Percentiles rank a stretch among this genome's conserved stretches.
Conservation (phyloP, 2,888 invertebrate species). For the Torymus texanus region DNA sequence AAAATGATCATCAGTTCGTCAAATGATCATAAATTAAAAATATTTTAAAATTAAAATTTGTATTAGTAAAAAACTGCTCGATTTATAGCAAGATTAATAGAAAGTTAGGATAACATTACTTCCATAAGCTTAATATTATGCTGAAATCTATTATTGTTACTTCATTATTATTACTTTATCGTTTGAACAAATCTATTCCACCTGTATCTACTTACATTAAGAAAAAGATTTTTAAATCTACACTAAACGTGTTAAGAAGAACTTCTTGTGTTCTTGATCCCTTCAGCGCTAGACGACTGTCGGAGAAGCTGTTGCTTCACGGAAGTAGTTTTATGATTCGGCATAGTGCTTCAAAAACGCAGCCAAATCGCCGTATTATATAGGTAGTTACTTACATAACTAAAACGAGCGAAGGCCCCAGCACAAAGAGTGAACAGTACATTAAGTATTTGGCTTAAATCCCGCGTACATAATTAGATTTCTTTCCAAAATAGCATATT, state of each 20-base stretch:
- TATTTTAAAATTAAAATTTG: too few species aligned
- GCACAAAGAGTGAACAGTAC: conserved; percentile 63
- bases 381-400: conserved; percentile 57
- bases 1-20: too few species aligned
- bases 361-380: conserved; percentile 41
- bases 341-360: conserved; percentile 26
- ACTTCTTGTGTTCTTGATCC: conserved; percentile 19
- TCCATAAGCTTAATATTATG: too few species aligned
- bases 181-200: too few species aligned
- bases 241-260: not conserved
- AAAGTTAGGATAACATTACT: too few species aligned
- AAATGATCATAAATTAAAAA: too few species aligned
- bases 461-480: conserved; percentile 70
- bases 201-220: too few species aligned
- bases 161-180: too few species aligned
- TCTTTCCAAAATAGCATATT: conserved; percentile 64
- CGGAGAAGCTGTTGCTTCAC: conserved; percentile 33
- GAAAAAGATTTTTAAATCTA: not conserved
- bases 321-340: conserved; percentile 42
- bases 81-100: too few species aligned
- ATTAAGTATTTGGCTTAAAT: conserved; percentile 69
- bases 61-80: too few species aligned
- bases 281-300: conserved; percentile 25
- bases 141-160: too few species aligned
- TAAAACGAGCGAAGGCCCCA: conserved; percentile 63